phyloP scores from a whole-genome alignment of 2,113 vertebrate genomes.

The Prinia subflava region DNA sequence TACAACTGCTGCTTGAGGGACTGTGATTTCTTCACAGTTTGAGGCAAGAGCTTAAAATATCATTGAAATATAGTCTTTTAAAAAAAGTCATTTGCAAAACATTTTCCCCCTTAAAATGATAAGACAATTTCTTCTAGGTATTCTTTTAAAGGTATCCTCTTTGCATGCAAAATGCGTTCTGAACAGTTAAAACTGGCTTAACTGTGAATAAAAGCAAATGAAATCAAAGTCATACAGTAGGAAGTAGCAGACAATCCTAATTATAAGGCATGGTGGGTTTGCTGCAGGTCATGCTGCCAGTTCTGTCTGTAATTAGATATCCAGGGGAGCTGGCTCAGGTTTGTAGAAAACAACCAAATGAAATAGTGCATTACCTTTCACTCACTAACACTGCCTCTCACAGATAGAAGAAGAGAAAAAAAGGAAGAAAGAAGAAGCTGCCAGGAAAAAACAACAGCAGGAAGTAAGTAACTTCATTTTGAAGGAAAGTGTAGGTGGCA shows the following conservation, averaged over 20 bases:
- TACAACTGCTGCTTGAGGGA: neutral
- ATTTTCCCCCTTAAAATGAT: neutral
- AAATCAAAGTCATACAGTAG: neutral
- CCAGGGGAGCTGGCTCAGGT: neutral
- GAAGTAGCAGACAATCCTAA: conserved; percentile 6
- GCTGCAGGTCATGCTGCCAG: neutral
- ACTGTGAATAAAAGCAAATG: neutral
- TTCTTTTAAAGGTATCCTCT: neutral
- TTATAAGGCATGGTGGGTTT: neutral
- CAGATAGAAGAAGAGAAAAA: conserved; percentile 92
- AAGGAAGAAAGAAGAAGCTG: conserved; percentile 88
- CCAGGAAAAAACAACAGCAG: conserved; percentile 86
- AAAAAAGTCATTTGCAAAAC: neutral
- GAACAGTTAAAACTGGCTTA: neutral
- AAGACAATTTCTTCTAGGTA: neutral
- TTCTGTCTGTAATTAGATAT: neutral
- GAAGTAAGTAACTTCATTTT: conserved; percentile 76
- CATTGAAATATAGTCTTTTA: neutral
- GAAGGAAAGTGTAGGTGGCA: neutral
- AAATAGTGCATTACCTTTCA: neutral
- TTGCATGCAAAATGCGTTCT: neutral
- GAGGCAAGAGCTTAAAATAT: conserved; percentile 29
- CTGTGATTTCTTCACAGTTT: neutral
- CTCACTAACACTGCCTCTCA: conserved; percentile 1
- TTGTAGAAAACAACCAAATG: neutral